Conservation (phyloP, 2,888 invertebrate species). For the Bembecia ichneumoniformis region DNA sequence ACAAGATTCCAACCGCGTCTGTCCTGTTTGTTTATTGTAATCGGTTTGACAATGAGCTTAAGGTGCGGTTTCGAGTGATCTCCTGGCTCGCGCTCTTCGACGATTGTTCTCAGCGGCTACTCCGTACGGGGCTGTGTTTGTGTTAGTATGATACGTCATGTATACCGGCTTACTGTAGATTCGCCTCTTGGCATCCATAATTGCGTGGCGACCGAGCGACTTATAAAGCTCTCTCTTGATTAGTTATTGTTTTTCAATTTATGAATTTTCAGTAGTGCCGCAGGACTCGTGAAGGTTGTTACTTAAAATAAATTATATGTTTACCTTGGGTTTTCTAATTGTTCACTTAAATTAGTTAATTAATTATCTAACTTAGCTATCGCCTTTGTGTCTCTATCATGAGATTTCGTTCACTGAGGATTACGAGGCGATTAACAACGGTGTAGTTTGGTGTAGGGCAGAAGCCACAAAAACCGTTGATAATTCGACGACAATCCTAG, state of each 20-base stretch:
- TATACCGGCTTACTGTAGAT: slow-evolving; percentile 67
- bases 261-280: not conserved
- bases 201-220: slow-evolving; percentile 61
- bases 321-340: no score
- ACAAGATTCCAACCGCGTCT: slow-evolving; percentile 73
- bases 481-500: slow-evolving; percentile 43
- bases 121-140: slow-evolving; percentile 51
- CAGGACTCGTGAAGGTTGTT: no score
- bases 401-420: not conserved
- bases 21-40: slow-evolving; percentile 73
- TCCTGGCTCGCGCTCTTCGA: slow-evolving; percentile 49
- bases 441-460: slow-evolving; percentile 9
- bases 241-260: slow-evolving; percentile 14
- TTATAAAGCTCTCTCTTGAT: slow-evolving; percentile 50
- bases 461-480: slow-evolving; percentile 5
- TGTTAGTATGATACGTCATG: slow-evolving; percentile 69
- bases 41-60: slow-evolving; percentile 73
- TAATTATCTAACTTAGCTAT: no score
- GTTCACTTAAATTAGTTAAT: no score
- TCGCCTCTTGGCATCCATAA: slow-evolving; percentile 67
- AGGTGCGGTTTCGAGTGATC: slow-evolving; percentile 73
- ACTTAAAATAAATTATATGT: no score
- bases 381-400: not conserved
- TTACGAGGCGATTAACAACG: slow-evolving; percentile 7
- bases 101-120: slow-evolving; percentile 56